Base-by-base conservation (phyloP, 2,797 vertebrate genomes). In the Ciconia nigra region DNA sequence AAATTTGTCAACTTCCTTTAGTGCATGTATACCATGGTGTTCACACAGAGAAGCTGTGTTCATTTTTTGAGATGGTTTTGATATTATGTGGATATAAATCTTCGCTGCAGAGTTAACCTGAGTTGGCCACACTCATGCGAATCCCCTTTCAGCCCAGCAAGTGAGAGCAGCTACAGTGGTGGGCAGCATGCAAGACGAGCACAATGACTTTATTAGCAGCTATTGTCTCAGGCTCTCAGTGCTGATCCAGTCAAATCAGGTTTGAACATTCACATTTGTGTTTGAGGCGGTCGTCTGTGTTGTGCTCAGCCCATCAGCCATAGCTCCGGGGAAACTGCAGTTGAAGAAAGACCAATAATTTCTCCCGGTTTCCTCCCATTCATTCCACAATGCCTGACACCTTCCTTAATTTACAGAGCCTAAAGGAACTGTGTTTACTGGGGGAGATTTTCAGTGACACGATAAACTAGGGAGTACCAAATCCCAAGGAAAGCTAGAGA, bases 31-130 rank as follows among this genome's bases (percentile, higher is more conserved):
- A 18, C 15, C 10, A 5, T 0, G 1, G 55, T 33, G 18, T 8
- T 82, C 15, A 18, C 5, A 20, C 11, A 95, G 96, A 87, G 90
- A 92, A 97, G 91, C 81, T 77, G 29, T 7, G 24, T 6, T 74
- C 3, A 2, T 39, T 77, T 82, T 26, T 71, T 35, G 67, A 67
- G 58, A 19, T 35, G 51, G 33, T 33, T 92, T 81, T 65, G 33
- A 8, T 42, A 28, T 4, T 4, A 1, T 1, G 10, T 18, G 28
- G n/a, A 9, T 46, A 4, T 13, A 52, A 73, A 52, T 33, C 37
- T 44, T 77, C 18, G 7, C 13, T 1, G 2, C 28, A 61, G 58
- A 11, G 51, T 42, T 57, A 35, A 42, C 42, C 51, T 29, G 51
- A 22, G 31, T 1, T 78, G 58, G 15, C 11, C 44, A 52, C 6